phyloP scores from a whole-genome alignment of 23 tunicate species.

The Styela clava region DNA sequence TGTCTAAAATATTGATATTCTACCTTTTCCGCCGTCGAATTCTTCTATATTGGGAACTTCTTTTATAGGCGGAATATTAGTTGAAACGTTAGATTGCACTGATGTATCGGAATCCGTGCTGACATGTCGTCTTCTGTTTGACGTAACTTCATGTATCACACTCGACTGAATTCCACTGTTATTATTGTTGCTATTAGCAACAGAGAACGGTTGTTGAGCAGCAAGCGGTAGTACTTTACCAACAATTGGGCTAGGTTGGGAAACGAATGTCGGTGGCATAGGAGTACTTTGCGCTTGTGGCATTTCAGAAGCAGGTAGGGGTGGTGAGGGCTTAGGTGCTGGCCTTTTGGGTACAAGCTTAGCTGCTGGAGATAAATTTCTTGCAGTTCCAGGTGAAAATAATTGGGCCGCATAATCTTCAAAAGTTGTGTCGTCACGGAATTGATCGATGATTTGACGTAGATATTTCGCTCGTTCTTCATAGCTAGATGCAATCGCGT shows the following conservation, averaged over 20 bases:
- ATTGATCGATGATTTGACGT: constrained; percentile 65
- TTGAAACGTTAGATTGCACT: not conserved
- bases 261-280: not conserved
- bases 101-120: not conserved
- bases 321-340: not conserved
- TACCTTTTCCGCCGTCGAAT: not conserved
- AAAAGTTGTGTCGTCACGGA: constrained; percentile 60
- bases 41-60: not conserved
- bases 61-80: not conserved
- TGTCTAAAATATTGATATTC: no score
- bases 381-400: constrained; percentile 53
- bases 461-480: constrained; percentile 76
- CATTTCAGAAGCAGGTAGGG: not conserved
- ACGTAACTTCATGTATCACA: not conserved
- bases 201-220: not conserved
- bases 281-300: constrained; percentile 3
- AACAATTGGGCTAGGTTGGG: not conserved
- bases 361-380: not conserved
- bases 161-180: not conserved
- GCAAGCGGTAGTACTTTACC: constrained; percentile 5
- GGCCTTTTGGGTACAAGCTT: constrained; percentile 1
- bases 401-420: constrained; percentile 78
- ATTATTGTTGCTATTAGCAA: constrained; percentile 5
- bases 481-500: constrained; percentile 30
- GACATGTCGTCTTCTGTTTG: not conserved